A percentile compares a stretch with the other conserved stretches of the same genome.
Conservation (phyloP, 2,888 invertebrate species). For the Nymphalis urticae region DNA sequence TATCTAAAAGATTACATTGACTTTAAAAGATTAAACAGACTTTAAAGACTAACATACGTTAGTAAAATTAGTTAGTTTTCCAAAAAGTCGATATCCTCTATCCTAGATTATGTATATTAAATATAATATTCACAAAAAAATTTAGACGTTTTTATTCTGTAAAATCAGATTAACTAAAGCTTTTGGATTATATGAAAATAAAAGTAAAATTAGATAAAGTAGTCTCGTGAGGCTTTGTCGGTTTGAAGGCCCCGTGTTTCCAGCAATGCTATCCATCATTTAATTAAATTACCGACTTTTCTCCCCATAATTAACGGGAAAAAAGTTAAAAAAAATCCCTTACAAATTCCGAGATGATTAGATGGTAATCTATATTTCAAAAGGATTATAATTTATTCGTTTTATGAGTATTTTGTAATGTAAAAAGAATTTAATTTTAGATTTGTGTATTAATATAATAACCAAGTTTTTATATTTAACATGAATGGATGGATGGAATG, state of each 20-base stretch:
- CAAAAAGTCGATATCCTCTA: too few species aligned
- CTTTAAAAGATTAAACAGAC: too few species aligned
- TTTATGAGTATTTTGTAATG: neutral
- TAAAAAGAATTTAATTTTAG: too few species aligned
- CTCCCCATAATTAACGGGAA: conserved; percentile 16
- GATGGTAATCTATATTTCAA: conserved; percentile 12
- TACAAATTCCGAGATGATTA: conserved; percentile 17
- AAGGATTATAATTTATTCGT: conserved; percentile 5
- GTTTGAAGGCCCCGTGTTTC: neutral
- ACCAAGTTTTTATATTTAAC: too few species aligned
- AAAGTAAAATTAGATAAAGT: conserved; percentile 11
- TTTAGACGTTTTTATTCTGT: neutral
- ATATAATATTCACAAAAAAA: too few species aligned
- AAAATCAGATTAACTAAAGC: neutral
- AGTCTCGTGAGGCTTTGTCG: neutral
- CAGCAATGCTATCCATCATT: conserved; percentile 19
- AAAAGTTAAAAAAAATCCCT: conserved; percentile 10
- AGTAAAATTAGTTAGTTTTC: too few species aligned
- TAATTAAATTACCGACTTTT: conserved; percentile 20
- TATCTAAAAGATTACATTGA: too few species aligned
- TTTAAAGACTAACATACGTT: too few species aligned
- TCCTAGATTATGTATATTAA: too few species aligned
- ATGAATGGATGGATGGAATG: too few species aligned
- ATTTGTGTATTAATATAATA: too few species aligned
- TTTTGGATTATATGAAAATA: conserved; percentile 10